Conservation (phyloP, 2,797 vertebrate genomes). For the Cephalopachus bancanus region DNA sequence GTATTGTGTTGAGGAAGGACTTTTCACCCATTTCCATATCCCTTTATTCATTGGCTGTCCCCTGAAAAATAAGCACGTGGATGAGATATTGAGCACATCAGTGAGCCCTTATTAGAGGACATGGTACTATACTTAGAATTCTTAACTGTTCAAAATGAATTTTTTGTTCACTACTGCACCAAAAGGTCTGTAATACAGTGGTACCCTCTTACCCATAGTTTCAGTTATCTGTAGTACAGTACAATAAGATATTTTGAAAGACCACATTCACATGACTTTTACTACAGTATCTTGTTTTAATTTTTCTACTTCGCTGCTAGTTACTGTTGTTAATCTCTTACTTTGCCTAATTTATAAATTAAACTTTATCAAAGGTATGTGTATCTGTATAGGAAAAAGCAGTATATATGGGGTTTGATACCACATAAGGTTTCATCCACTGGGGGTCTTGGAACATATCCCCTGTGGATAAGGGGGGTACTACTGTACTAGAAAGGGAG, state of each 20-base stretch:
- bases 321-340: not conserved
- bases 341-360: not conserved
- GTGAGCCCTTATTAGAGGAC: not conserved
- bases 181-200: not conserved
- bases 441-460: not conserved
- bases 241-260: not conserved
- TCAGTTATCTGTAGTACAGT: not conserved
- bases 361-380: not conserved
- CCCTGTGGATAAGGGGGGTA: not conserved
- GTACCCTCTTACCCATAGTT: not conserved
- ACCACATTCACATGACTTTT: not conserved
- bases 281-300: not conserved
- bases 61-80: conserved; percentile 9
- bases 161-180: not conserved
- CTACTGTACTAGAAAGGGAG: not conserved
- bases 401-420: not conserved
- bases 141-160: conserved; percentile 16
- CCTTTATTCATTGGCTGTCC: conserved; percentile 33
- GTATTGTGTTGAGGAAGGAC: not conserved
- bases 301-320: not conserved
- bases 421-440: not conserved
- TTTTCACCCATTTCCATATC: not conserved
- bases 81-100: not conserved
- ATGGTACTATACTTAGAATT: not conserved
- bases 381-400: not conserved